These are phyloP conservation scores for Graphium colonna DNA, from an alignment of 2,888 invertebrate genomes.

Conservation along the genomic window DNA sequence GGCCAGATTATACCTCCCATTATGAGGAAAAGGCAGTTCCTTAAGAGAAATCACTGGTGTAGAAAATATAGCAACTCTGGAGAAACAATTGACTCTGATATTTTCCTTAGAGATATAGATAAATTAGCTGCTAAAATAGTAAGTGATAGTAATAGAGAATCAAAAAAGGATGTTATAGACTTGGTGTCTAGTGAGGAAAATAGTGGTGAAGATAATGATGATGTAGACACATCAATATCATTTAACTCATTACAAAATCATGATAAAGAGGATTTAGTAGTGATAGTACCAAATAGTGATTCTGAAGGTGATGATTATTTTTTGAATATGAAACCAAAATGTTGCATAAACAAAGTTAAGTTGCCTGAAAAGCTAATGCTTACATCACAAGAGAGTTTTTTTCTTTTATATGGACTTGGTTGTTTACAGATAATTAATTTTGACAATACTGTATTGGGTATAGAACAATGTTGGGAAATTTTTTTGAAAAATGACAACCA, in stretches of 20 bases:
- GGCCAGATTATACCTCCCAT: conserved; percentile 65
- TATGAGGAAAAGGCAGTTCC: conserved; percentile 81
- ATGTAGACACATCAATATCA: conserved; percentile 26
- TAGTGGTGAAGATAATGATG: conserved; percentile 32
- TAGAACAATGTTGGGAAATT: conserved; percentile 77
- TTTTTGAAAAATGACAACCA: conserved; percentile 79
- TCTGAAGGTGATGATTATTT: conserved; percentile 83
- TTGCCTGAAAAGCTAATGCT: conserved; percentile 83
- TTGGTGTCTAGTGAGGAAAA: conserved; percentile 70
- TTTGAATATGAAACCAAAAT: conserved; percentile 78
- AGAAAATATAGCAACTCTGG: conserved; percentile 53
- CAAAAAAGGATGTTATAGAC: conserved; percentile 62
- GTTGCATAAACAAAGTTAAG: conserved; percentile 80
- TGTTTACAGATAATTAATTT: conserved; percentile 82
- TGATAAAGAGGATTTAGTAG: conserved; percentile 63
- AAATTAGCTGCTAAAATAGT: conserved; percentile 50
- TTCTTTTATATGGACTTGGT: conserved; percentile 83
- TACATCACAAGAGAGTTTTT: conserved; percentile 89
- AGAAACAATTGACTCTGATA: conserved; percentile 38
- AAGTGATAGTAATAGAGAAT: conserved; percentile 42
- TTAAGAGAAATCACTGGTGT: conserved; percentile 78
- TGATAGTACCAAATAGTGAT: conserved; percentile 84
- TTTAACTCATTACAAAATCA: conserved; percentile 35
- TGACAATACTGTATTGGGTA: conserved; percentile 68
- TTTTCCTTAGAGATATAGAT: conserved; percentile 54